Evolutionary conservation across 2,113 vertebrate species (phyloP), one percentile per base, ranked within the genome.

Genomic region (Donacobius atricapilla): DNA sequence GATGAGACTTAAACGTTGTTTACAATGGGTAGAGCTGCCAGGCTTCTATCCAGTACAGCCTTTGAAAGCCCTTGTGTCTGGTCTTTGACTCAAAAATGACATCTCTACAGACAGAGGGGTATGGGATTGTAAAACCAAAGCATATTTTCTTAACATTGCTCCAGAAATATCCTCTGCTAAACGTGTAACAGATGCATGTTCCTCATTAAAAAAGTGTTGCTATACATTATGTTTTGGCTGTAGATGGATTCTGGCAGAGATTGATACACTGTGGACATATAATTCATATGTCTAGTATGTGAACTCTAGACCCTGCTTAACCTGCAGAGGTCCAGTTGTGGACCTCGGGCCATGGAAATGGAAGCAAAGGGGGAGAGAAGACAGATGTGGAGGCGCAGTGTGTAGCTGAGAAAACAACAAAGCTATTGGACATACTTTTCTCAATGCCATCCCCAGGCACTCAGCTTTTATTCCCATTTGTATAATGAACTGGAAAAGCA

Each of bases 121-220:
- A 96, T 25, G 37, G 56, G 68, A 57, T 63, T 89, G 60, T 90
- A 95, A 96, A 96, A 90, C 80, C 85, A 90, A 94, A 93, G 94
- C 92, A 89, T 93, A 90, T 93, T 96, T 96, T 96, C 92, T 94
- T 96, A 96, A 96, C 83, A 47, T 88, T 84, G 80, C 77, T 97
- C 93, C 94, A 96, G 80, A 97, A 94, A 94, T 93, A 96, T 94
- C 72, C 83, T 93, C 94, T 89, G 80, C 80, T 96, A 95, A 96
- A 94, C 48, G 50, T 89, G 93, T 93, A 97, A 94, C 93, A 96
- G 93, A 96, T 83, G 93, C 92, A 64, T 94, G 94, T 90, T 97
- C 80, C 94, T 96, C 96, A 96, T 96, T 96, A 89, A 96, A 95
- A 95, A 94, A 86, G 93, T 89, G 86, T 94, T 95, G 86, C 87